Base-by-base conservation (phyloP, 2,888 invertebrate genomes). In the Nasonia oneida region DNA sequence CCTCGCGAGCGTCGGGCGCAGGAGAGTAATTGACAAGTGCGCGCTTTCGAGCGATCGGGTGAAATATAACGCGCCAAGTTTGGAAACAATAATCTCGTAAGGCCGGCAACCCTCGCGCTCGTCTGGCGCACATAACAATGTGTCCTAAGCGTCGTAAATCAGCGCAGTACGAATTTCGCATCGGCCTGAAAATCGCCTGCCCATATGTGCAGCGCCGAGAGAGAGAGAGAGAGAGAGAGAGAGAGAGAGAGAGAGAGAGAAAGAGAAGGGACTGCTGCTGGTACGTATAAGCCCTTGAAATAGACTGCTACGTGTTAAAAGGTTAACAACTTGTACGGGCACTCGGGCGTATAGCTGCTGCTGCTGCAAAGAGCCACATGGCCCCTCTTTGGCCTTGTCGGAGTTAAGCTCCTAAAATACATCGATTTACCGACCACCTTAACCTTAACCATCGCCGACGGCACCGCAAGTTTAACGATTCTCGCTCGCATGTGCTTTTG, bases 31-130 rank as follows among this genome's bases (percentile, higher is more conserved):
- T 82, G 82, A 82, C 85, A 70, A 29, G 33, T 37, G 73, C 57
- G 42, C 29, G 33, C 53, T 47, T 71, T 50, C 81, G 47, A 47
- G 64, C 23, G 57, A 77, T 64, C 42, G 76, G 47, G 71, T 86
- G 80, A 86, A 81, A 79, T 83, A 83, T 76, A 75, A 53, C 75
- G 61, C 61, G 50, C 83, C 83, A 71, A 83, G 73, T 73, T 83
- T 83, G 86, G 86, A 83, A 77, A 83, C 81, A 83, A 83, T 83
- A 83, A 83, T 86, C 86, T 76, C 71, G 74, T 74, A 75, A 79
- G 70, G 70, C 47, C 73, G 5, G 75, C 39, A 75, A 39, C 42
- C 37, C 18, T 53, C 74, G 14, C 50, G 39, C 23, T 2, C 53
- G 14, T 39, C n/a, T 47, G 33, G 53, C 29, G 39, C 15, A 50